Conservation (phyloP, 2,888 invertebrate species). For the Pollenia amentaria region DNA sequence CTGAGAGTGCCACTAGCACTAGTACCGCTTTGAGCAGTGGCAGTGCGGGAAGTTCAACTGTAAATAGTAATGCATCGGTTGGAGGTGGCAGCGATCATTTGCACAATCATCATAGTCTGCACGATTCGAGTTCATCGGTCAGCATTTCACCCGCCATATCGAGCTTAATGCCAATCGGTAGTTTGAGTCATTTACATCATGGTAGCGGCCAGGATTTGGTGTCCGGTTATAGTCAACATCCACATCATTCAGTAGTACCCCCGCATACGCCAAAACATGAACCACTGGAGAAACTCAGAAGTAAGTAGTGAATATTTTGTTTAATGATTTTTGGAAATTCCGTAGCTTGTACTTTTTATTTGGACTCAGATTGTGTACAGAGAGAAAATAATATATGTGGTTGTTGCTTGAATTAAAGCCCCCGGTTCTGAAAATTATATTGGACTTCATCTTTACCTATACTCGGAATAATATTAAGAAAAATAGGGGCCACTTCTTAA, state of each 20-base stretch:
- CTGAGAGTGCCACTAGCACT: constrained; percentile 81
- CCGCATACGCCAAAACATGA: constrained; percentile 87
- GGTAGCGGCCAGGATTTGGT: constrained; percentile 84
- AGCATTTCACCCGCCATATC: constrained; percentile 87
- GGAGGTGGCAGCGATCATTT: constrained; percentile 80
- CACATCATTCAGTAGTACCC: constrained; percentile 86
- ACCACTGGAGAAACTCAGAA: constrained; percentile 90
- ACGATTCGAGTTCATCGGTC: constrained; percentile 86
- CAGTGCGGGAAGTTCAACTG: constrained; percentile 82
- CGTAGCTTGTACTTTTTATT: too few relatives aligned
- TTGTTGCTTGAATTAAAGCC: too few relatives aligned
- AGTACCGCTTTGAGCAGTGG: constrained; percentile 82
- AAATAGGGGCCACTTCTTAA: too few relatives aligned
- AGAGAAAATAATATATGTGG: too few relatives aligned
- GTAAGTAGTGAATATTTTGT: constrained; percentile 85
- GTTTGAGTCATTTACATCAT: constrained; percentile 84
- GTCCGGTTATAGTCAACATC: constrained; percentile 85
- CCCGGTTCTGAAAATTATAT: too few relatives aligned
- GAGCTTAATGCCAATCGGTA: constrained; percentile 86
- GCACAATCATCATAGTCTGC: constrained; percentile 85
- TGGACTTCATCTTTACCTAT: too few relatives aligned
- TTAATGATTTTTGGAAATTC: not conserved
- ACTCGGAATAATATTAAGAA: too few relatives aligned
- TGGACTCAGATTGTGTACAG: too few relatives aligned
- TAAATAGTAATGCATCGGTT: constrained; percentile 81